Percentiles rank a stretch among this genome's conserved stretches.
These are phyloP conservation scores for Cephus runcator DNA, from an alignment of 2,888 invertebrate genomes.

Conservation along the genomic window DNA sequence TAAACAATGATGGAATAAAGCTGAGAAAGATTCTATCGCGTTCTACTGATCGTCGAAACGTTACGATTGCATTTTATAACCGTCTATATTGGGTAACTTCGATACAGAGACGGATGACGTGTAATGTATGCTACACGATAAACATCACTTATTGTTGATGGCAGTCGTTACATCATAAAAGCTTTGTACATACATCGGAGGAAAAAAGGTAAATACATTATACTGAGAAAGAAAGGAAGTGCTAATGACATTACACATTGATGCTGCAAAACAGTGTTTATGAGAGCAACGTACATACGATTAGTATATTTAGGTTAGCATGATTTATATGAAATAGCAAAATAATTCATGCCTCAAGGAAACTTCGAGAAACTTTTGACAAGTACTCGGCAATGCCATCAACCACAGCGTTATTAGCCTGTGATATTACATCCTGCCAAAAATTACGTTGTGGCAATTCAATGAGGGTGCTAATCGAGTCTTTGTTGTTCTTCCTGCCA, in stretches of 20 bases:
- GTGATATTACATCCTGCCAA: not conserved
- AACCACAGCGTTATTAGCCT: not conserved
- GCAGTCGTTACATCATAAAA: not conserved
- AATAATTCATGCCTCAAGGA: not conserved
- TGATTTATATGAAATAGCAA: not conserved
- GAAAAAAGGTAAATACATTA: not conserved
- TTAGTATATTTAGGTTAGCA: not conserved
- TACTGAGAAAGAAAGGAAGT: not conserved
- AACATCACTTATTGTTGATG: not conserved
- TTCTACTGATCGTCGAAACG: not conserved
- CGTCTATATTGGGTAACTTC: not conserved
- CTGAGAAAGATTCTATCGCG: not conserved
- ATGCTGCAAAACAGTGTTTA: too few relatives aligned
- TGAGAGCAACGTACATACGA: not conserved
- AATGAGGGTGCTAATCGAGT: not conserved
- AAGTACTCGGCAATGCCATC: not conserved
- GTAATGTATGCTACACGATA: not conserved
- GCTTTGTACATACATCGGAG: not conserved
- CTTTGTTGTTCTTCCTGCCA: not conserved
- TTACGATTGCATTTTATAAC: not conserved
- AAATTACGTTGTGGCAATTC: not conserved
- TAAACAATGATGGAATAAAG: not conserved
- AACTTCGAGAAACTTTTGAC: not conserved
- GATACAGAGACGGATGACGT: not conserved
- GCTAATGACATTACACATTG: too few relatives aligned